Evolutionary conservation across 2,797 vertebrate genomes (phyloP).

Genomic region (Agapornis canus): DNA sequence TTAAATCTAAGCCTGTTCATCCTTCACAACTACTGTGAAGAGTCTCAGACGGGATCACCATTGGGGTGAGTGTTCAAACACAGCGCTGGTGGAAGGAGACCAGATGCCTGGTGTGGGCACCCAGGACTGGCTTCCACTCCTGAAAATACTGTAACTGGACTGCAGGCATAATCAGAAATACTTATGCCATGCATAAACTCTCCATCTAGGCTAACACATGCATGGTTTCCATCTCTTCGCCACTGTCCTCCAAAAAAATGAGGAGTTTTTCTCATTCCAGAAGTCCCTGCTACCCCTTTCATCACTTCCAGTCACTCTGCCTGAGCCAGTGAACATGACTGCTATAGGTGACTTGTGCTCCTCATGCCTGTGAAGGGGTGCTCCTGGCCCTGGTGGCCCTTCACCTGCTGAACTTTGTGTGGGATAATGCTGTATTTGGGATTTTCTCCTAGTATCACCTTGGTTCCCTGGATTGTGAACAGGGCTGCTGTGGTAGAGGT

Average conservation of each 20-base stretch:
- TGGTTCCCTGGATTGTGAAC: rapidly evolving
- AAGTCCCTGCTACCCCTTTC: background rate
- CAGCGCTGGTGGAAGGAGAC: background rate
- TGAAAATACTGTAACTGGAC: background rate
- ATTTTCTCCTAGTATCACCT: background rate
- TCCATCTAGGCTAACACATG: background rate
- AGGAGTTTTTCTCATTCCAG: background rate
- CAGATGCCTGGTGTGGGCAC: background rate
- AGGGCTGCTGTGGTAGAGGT: background rate
- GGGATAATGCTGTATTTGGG: background rate
- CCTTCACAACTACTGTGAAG: background rate
- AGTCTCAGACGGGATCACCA: background rate
- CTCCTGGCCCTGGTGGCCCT: background rate
- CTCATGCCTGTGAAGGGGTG: background rate
- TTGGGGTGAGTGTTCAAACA: background rate
- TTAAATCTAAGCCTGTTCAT: background rate
- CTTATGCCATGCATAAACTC: background rate
- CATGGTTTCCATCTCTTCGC: background rate
- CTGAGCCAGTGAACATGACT: background rate
- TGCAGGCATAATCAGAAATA: background rate
- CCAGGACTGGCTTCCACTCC: background rate
- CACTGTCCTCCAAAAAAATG: background rate
- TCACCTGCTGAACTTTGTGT: background rate
- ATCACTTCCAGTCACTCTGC: background rate
- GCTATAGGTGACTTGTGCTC: background rate